Percentiles rank a stretch among this genome's conserved stretches.
Conservation (phyloP, 1,140 invertebrate species). For the Bicyclus anynana region DNA sequence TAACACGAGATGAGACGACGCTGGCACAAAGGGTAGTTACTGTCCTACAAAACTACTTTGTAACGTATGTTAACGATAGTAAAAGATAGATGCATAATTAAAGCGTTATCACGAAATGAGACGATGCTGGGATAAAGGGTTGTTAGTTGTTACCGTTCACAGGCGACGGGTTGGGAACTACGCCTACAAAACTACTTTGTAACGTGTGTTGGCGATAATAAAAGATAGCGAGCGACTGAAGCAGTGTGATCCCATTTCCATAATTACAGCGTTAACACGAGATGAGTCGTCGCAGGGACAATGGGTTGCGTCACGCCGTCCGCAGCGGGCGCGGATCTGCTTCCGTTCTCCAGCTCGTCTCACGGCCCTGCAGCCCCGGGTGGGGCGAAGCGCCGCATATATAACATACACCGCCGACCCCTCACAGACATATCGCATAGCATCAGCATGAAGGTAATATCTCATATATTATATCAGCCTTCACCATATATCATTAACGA, state of each 20-base stretch:
- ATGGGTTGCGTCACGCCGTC: conserved; percentile 54
- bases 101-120: too few species aligned
- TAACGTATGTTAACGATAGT: too few species aligned
- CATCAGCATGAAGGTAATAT: conserved; percentile 68
- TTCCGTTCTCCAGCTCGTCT: conserved; percentile 61
- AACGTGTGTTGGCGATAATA: too few species aligned
- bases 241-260: conserved; percentile 14
- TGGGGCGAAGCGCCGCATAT: conserved; percentile 60
- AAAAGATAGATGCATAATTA: too few species aligned
- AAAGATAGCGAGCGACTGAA: background rate
- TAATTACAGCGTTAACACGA: conserved; percentile 35
- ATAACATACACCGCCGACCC: conserved; percentile 51
- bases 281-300: conserved; percentile 45
- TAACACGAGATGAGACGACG: too few species aligned
- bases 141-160: too few species aligned
- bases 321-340: conserved; percentile 44
- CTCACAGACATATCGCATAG: conserved; percentile 60
- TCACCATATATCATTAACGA: background rate
- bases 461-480: conserved; percentile 7
- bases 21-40: too few species aligned
- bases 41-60: too few species aligned
- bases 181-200: too few species aligned
- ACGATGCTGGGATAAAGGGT: too few species aligned
- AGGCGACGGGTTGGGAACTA: too few species aligned
- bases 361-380: conserved; percentile 48